Percentiles rank a stretch among this genome's conserved stretches.
phyloP scores from a whole-genome alignment of 1,140 invertebrate genomes.

The Drosophila dunni region DNA sequence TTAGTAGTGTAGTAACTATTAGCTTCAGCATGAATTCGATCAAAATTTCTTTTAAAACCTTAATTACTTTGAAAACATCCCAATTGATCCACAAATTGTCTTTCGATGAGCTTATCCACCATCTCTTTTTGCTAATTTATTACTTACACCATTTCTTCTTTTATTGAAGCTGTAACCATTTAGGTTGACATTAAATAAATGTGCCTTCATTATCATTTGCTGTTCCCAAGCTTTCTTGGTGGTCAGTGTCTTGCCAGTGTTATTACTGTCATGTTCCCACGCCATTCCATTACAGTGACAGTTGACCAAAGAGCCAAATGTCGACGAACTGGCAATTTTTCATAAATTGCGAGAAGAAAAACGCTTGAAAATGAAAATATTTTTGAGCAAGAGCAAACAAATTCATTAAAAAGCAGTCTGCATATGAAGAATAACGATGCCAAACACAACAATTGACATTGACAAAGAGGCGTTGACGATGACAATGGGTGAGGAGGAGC shows the following conservation, averaged over 20 bases:
- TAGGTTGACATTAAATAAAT: background rate
- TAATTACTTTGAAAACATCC: too few species aligned
- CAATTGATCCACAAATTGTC: too few species aligned
- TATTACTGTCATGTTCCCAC: constrained; percentile 37
- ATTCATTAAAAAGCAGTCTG: constrained; percentile 51
- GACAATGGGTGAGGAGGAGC: constrained; percentile 11
- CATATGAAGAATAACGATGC: constrained; percentile 60
- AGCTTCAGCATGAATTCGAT: too few species aligned
- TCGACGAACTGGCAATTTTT: constrained; percentile 49
- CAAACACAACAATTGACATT: constrained; percentile 54
- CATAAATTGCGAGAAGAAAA: constrained; percentile 42
- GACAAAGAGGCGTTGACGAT: constrained; percentile 43
- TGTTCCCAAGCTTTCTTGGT: background rate
- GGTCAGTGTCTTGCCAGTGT: background rate
- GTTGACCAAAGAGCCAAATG: constrained; percentile 30
- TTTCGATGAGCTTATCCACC: too few species aligned
- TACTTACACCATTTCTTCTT: background rate
- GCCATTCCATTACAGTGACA: constrained; percentile 43
- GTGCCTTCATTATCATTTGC: background rate
- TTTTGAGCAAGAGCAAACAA: constrained; percentile 38
- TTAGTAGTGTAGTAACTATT: too few species aligned
- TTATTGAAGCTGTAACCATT: background rate
- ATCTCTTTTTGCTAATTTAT: background rate
- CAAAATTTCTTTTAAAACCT: too few species aligned
- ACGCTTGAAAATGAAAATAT: constrained; percentile 40